Base-by-base conservation (phyloP, 1,140 invertebrate species). In the Sycophaga agraensis region DNA sequence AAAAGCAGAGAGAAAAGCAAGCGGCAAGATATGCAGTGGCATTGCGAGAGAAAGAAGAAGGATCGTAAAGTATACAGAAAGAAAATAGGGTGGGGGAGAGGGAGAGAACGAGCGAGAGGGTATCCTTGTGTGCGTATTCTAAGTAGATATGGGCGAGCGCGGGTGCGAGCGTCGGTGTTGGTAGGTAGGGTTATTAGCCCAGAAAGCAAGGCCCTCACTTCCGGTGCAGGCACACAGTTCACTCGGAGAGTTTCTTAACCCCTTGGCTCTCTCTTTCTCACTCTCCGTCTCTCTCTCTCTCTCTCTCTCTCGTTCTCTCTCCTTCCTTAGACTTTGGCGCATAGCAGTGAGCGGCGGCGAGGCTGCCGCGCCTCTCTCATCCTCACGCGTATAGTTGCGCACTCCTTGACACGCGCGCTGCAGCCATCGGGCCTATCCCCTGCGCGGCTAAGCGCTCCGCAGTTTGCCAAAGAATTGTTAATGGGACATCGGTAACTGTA, bases 161-260 rank as follows among this genome's bases (percentile, higher is more conserved):
- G 28, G 21, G 16, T 2, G 16, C 17, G 58, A 9, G 31, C 35
- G 50, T 40, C 14, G 37, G 70, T 63, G 69, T 73, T 72, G 74
- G 77, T 74, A 73, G 71, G 70, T 77, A 79, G 75, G 79, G 78
- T 81, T 80, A 80, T 81, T 81, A 81, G 79, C 77, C 75, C 78
- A 81, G 78, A 80, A 80, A 79, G 78, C 77, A 78, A 79, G 78
- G 77, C 74, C 77, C 74, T 75, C 71, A 71, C 74, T 81, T 81
- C 78, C 79, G 78, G 78, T 80, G 76, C 68, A 75, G 72, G 72
- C 74, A 78, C 75, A 77, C 70, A 70, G 74, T 74, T 62, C 59
- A 62, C 43, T 55, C 28, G 67, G 70, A 77, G 79, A 79, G 76
- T 80, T 81, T 80, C 78, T 79, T 80, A 81, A 81, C 78, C 78